phyloP scores from a whole-genome alignment of 2,797 vertebrate species.

The Acanthiza pusilla region DNA sequence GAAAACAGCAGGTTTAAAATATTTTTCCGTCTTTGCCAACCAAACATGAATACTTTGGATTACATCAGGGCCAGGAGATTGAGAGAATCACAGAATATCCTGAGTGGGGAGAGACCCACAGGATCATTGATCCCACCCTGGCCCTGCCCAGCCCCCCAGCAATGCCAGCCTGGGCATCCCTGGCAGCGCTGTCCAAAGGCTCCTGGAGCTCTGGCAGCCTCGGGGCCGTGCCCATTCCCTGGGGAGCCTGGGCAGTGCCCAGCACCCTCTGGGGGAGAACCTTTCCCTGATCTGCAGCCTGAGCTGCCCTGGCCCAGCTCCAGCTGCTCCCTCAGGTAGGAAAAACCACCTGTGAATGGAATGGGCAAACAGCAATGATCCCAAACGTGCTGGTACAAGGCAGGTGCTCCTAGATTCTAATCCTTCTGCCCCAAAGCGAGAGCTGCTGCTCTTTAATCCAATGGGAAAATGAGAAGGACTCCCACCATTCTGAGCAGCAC shows the following conservation, averaged over 20 bases:
- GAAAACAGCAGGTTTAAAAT: neutral
- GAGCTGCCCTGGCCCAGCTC: neutral
- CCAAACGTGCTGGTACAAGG: neutral
- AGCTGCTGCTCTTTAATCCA: neutral
- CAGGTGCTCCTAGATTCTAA: neutral
- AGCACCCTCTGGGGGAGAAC: neutral
- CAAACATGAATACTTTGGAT: neutral
- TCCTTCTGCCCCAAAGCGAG: neutral
- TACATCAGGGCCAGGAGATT: neutral
- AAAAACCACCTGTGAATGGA: neutral
- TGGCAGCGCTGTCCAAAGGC: neutral
- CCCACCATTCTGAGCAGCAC: neutral
- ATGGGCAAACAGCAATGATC: neutral
- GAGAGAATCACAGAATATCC: neutral
- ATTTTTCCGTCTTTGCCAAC: neutral
- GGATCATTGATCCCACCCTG: neutral
- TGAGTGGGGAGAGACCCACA: accelerated
- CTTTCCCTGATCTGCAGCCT: neutral
- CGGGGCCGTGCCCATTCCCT: neutral
- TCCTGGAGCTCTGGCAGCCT: neutral
- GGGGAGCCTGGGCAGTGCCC: neutral
- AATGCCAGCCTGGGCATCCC: neutral
- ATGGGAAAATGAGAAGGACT: neutral
- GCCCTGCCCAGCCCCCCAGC: neutral
- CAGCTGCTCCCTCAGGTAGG: neutral